phyloP scores from a whole-genome alignment of 2,797 vertebrate genomes.

The Myoxocephalus aenaeus region DNA sequence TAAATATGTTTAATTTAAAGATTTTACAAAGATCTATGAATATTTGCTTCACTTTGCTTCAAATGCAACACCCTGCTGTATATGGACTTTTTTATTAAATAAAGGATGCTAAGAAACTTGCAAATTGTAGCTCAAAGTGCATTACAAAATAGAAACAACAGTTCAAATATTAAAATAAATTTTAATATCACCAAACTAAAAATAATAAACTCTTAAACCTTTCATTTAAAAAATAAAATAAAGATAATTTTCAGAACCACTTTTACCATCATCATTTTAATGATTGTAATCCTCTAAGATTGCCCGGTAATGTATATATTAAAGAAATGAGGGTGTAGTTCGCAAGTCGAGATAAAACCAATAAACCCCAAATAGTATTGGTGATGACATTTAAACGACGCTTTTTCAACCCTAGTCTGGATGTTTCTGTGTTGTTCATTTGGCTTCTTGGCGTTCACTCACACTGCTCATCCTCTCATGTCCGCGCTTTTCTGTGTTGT shows the following conservation, averaged over 20 bases:
- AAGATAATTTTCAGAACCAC: not conserved
- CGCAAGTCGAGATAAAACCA: not conserved
- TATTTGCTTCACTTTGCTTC: not conserved
- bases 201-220: not conserved
- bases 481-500: constrained; percentile 1
- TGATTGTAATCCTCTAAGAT: not conserved
- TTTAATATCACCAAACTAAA: not conserved
- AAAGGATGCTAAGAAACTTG: not conserved
- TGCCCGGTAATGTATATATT: too few species aligned
- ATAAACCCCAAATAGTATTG: not conserved
- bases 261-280: not conserved
- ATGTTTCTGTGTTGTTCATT: not conserved
- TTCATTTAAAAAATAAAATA: too few species aligned
- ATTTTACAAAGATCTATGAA: not conserved
- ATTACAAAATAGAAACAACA: not conserved
- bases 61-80: not conserved
- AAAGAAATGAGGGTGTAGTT: not conserved
- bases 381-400: not conserved
- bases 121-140: not conserved
- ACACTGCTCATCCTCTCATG: not conserved
- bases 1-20: not conserved
- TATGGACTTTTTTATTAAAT: not conserved
- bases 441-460: not conserved
- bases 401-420: not conserved
- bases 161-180: not conserved